Conservation (phyloP, 1,140 invertebrate genomes). For the Drosophila persimilis region DNA sequence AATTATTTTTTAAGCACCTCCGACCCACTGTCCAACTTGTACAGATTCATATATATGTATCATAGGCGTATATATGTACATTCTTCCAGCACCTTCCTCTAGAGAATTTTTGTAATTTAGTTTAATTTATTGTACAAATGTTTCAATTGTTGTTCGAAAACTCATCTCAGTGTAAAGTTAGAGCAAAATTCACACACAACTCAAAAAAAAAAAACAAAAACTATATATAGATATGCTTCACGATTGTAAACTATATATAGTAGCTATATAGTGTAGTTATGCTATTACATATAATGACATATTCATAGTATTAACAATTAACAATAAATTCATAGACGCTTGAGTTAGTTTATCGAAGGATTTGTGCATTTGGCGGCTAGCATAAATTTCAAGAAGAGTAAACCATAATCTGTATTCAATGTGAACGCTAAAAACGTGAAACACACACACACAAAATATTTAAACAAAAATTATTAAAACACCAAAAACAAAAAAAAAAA, state of each 20-base stretch:
- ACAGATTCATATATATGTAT: conserved; percentile 40
- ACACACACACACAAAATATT: conserved; percentile 47
- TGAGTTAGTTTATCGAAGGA: conserved; percentile 64
- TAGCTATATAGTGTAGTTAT: conserved; percentile 55
- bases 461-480: conserved; percentile 53
- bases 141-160: conserved; percentile 76
- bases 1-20: conserved; percentile 21
- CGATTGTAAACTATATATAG: conserved; percentile 53
- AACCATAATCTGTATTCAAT: conserved; percentile 61
- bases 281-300: conserved; percentile 61
- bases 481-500: conserved; percentile 26
- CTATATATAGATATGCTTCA: conserved; percentile 43
- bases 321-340: conserved; percentile 77
- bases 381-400: conserved; percentile 45
- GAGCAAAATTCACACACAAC: conserved; percentile 57
- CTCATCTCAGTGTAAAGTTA: conserved; percentile 80
- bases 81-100: conserved; percentile 25
- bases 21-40: conserved; percentile 41
- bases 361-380: conserved; percentile 24
- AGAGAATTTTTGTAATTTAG: conserved; percentile 64
- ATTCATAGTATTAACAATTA: conserved; percentile 68
- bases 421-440: conserved; percentile 42
- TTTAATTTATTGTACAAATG: conserved; percentile 71
- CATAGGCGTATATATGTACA: background rate
- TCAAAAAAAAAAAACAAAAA: conserved; percentile 6